These are phyloP conservation scores for Natrix natrix DNA, from an alignment of 2,797 vertebrate species.

Conservation along the genomic window DNA sequence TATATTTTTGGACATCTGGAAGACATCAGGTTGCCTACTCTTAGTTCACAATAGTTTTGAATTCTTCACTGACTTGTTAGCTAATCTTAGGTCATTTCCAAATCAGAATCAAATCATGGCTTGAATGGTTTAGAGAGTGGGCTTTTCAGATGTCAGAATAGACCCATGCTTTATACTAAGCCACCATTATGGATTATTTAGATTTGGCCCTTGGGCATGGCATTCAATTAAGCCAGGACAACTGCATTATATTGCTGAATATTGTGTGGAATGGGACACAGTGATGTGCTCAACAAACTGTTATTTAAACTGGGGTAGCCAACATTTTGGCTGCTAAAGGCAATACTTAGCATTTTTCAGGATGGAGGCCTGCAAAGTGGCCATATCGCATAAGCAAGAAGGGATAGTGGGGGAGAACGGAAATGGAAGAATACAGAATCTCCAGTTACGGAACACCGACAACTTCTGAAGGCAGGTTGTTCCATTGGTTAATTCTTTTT, in stretches of 20 bases:
- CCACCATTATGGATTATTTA: neutral
- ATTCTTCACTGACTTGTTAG: neutral
- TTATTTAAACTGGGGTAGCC: neutral
- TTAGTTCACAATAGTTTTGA: neutral
- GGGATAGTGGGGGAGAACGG: neutral
- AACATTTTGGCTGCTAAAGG: neutral
- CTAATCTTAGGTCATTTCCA: neutral
- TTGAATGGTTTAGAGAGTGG: neutral
- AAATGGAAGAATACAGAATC: neutral
- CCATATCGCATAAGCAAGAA: neutral
- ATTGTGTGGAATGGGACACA: neutral
- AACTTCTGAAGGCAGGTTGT: neutral
- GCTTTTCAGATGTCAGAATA: neutral
- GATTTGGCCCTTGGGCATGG: neutral
- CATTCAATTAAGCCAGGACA: neutral
- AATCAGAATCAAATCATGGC: neutral
- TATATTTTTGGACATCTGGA: neutral
- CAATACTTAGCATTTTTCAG: neutral
- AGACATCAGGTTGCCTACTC: neutral
- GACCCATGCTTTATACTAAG: neutral
- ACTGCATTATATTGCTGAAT: neutral
- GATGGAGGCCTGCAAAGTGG: neutral
- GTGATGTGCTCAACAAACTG: neutral
- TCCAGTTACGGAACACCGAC: neutral
- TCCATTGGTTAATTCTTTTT: neutral